Evolutionary conservation across 2,113 vertebrate genomes (phyloP).

Genomic region (Procavia capensis): DNA sequence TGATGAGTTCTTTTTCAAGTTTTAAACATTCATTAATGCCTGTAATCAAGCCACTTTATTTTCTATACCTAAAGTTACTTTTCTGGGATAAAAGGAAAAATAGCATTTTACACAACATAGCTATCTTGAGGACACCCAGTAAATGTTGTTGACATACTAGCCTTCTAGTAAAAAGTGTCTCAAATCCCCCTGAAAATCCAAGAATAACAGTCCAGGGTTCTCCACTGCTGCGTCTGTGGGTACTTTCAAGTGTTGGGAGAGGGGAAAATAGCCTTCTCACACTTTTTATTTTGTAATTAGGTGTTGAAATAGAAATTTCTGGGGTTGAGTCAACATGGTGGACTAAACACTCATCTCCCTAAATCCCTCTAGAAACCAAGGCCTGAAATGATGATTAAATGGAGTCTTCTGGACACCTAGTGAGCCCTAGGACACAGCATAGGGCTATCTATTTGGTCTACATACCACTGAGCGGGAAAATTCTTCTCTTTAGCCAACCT

Average conservation of each 20-base stretch:
- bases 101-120: constrained; percentile 20
- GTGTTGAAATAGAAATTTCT: constrained; percentile 65
- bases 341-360: too few species aligned
- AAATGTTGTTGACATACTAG: constrained; percentile 3
- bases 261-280: constrained; percentile 9
- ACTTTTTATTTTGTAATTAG: constrained; percentile 51
- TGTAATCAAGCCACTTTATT: constrained; percentile 10
- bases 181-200: background rate
- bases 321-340: too few species aligned
- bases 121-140: constrained; percentile 27
- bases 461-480: too few species aligned
- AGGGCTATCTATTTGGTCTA: too few species aligned
- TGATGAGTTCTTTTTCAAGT: constrained; percentile 48
- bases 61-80: constrained; percentile 17
- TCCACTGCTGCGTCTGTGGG: constrained; percentile 34
- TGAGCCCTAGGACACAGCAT: too few species aligned
- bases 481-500: too few species aligned
- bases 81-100: background rate
- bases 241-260: constrained; percentile 21
- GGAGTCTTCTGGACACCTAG: too few species aligned
- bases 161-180: constrained; percentile 42
- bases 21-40: constrained; percentile 43
- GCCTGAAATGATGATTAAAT: too few species aligned
- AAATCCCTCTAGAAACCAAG: too few species aligned
- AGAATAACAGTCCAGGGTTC: constrained; percentile 2